Percentiles rank a stretch among this genome's conserved stretches.
Evolutionary conservation across 1,140 invertebrate species (phyloP).

Genomic region (Drosophila nikananu): DNA sequence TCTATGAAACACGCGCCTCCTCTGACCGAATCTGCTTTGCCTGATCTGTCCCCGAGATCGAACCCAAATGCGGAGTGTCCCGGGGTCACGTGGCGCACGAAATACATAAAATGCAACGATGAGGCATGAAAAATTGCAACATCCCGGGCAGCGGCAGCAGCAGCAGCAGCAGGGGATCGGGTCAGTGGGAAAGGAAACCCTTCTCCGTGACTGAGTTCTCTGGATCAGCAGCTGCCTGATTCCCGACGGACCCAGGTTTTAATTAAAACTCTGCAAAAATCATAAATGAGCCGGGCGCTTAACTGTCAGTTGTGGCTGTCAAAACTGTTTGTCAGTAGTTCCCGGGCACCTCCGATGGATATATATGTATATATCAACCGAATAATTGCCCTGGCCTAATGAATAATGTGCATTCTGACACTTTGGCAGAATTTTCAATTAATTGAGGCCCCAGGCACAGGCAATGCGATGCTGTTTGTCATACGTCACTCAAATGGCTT

Average conservation of each 20-base stretch:
- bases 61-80: constrained; percentile 27
- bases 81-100: constrained; percentile 63
- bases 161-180: constrained; percentile 35
- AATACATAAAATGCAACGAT: constrained; percentile 50
- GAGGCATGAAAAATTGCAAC: constrained; percentile 61
- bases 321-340: constrained; percentile 27
- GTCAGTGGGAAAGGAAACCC: constrained; percentile 40
- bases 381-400: constrained; percentile 46
- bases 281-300: constrained; percentile 16
- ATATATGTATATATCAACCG: constrained; percentile 17
- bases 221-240: constrained; percentile 18
- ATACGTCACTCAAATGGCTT: constrained; percentile 52
- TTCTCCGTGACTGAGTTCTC: constrained; percentile 18
- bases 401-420: constrained; percentile 50
- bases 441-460: constrained; percentile 26
- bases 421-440: constrained; percentile 57
- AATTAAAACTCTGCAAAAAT: constrained; percentile 63
- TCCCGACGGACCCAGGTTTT: constrained; percentile 45
- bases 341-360: constrained; percentile 17
- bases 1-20: constrained; percentile 42
- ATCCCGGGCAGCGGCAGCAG: constrained; percentile 8
- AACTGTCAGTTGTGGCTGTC: constrained; percentile 37
- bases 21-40: constrained; percentile 25
- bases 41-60: constrained; percentile 22
- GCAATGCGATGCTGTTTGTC: constrained; percentile 38